Evolutionary conservation across 2,797 vertebrate species (phyloP), one percentile per base, ranked within the genome.

Genomic region (Graptemys geographica): DNA sequence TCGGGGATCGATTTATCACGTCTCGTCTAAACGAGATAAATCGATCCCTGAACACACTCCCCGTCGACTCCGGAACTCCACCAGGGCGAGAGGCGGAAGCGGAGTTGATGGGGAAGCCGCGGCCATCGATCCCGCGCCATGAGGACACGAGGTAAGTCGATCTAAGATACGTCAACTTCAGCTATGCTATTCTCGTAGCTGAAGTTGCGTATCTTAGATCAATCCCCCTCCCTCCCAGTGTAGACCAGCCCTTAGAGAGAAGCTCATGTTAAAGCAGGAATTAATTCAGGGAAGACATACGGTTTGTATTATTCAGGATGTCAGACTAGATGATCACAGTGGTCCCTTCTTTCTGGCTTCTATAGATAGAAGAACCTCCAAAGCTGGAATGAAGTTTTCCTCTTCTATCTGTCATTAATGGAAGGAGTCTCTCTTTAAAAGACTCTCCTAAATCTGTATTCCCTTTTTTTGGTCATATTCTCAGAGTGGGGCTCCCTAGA

Each of bases 351-450:
- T 69, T 69, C 65, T 37, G n/a, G n/a, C 8, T 21, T 37, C 9
- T 37, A 37, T 69, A 69, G 65, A 11, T 37, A 37, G 19, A 69
- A 69, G n/a, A 69, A 69, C n/a, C 33, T 69, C 65, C n/a, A 37
- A 21, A 37, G 9, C 33, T 37, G n/a, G 16, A 69, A 69, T 69
- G n/a, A 37, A 15, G 7, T 33, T 76, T 76, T 47, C 23, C 72
- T 76, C 72, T 28, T 69, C 85, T 86, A 44, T 1, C 12, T 78
- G 13, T 5, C 0, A 1, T 1, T 53, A 57, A 49, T 79, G 0
- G 0, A 31, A 69, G 21, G 51, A 83, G 5, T 74, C 2, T 65
- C 41, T 33, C 78, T 37, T 11, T 9, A 16, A 84, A 59, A 79
- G 7, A 25, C 49, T 27, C 23, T 41, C 33, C 3, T 80, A 33